phyloP scores from a whole-genome alignment of 2,113 vertebrate species.

The Sula dactylatra region DNA sequence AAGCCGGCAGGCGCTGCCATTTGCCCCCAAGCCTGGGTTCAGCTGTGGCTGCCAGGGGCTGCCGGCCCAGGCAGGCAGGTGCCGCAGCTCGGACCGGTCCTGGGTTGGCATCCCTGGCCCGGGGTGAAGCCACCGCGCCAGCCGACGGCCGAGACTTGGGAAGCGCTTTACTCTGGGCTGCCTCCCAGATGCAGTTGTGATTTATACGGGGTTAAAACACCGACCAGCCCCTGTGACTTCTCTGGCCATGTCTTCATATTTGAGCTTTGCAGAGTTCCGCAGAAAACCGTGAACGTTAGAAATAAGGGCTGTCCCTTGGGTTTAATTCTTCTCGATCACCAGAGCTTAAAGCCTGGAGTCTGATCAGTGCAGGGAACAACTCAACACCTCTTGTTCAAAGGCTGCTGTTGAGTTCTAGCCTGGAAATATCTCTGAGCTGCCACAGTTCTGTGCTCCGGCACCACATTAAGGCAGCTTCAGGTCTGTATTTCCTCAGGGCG shows the following conservation, averaged over 20 bases:
- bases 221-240: background rate
- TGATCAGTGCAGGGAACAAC: accelerated
- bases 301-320: background rate
- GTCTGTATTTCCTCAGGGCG: background rate
- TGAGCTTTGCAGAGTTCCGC: background rate
- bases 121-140: accelerated
- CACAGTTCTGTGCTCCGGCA: background rate
- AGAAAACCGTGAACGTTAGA: background rate
- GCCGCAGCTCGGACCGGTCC: background rate
- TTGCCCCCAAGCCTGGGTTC: background rate
- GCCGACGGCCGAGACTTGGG: accelerated
- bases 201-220: background rate
- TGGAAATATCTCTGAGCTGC: background rate
- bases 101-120: accelerated
- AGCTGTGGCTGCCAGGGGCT: background rate
- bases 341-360: background rate
- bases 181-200: background rate
- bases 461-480: background rate
- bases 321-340: background rate
- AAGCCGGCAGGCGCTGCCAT: accelerated
- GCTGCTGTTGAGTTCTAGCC: background rate
- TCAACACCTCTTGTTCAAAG: background rate
- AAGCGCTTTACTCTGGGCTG: background rate
- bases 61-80: accelerated
- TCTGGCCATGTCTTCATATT: background rate